These are phyloP conservation scores for Ctenoplectra terminalis DNA, from an alignment of 1,140 invertebrate species.

Conservation along the genomic window DNA sequence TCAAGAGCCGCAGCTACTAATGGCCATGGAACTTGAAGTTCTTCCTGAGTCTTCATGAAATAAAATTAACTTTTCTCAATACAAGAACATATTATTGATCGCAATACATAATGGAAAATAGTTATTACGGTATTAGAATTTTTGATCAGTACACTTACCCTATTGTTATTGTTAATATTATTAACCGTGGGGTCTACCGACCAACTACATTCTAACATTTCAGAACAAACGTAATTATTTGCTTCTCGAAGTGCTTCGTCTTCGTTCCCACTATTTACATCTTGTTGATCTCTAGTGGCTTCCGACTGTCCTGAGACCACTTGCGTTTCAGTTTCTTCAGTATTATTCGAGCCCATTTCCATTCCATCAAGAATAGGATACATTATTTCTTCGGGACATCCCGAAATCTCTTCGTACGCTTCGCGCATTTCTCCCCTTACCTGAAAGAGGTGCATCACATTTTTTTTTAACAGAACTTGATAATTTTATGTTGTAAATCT, in stretches of 20 bases:
- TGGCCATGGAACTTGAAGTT: conserved; percentile 81
- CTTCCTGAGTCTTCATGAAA: conserved; percentile 74
- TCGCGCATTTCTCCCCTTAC: conserved; percentile 81
- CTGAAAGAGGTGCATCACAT: conserved; percentile 53
- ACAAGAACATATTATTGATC: neutral
- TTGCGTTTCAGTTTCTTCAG: conserved; percentile 71
- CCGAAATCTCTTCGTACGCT: conserved; percentile 81
- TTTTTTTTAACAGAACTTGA: conserved; percentile 1
- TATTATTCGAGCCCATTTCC: conserved; percentile 75
- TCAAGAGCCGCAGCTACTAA: conserved; percentile 80
- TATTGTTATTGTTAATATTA: conserved; percentile 71
- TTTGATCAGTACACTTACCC: conserved; percentile 64
- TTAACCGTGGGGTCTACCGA: conserved; percentile 78
- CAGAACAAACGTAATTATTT: conserved; percentile 82
- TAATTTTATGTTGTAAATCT: conserved; percentile 5
- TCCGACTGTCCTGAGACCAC: conserved; percentile 66
- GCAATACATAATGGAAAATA: neutral
- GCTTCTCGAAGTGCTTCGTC: conserved; percentile 81
- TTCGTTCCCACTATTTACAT: conserved; percentile 74
- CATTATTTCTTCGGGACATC: conserved; percentile 80
- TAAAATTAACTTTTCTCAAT: conserved; percentile 18
- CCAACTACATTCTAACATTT: conserved; percentile 82
- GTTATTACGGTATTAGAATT: neutral
- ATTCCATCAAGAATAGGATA: conserved; percentile 81
- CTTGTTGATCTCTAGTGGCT: conserved; percentile 66